phyloP scores from a whole-genome alignment of 1,140 invertebrate genomes.

The Ditylenchus dipsaci region DNA sequence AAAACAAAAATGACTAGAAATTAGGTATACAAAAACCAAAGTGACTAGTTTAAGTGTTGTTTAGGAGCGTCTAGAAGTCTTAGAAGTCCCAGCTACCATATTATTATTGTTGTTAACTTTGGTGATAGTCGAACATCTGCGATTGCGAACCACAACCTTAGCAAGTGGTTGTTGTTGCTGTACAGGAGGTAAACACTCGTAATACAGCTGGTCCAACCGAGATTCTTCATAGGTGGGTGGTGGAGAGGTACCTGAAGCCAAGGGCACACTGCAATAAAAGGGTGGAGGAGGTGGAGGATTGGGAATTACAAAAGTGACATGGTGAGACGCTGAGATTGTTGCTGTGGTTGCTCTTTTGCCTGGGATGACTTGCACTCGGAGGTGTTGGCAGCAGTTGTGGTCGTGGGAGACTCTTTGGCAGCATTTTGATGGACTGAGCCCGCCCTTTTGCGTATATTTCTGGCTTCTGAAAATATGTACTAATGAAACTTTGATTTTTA shows the following conservation, averaged over 20 bases:
- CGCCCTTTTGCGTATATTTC: conserved; percentile 47
- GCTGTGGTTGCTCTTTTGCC: neutral
- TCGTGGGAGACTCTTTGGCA: too few species aligned
- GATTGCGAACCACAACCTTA: too few species aligned
- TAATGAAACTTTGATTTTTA: too few species aligned
- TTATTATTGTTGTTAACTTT: too few species aligned
- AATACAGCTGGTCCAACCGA: conserved; percentile 53
- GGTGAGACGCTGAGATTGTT: neutral
- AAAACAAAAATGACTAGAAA: too few species aligned
- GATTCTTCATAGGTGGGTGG: conserved; percentile 57
- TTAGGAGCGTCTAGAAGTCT: too few species aligned
- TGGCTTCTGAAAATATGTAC: conserved; percentile 47
- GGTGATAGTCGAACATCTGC: too few species aligned
- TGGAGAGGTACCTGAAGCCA: conserved; percentile 45
- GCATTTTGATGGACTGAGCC: neutral
- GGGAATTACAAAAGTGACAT: neutral
- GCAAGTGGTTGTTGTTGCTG: too few species aligned
- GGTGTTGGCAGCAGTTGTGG: neutral
- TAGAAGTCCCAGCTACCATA: too few species aligned
- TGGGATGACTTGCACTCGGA: neutral
- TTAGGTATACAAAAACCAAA: too few species aligned
- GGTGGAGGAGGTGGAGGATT: conserved; percentile 7
- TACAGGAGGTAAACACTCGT: conserved; percentile 42
- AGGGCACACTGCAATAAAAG: conserved; percentile 6
- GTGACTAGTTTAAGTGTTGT: too few species aligned